Evolutionary conservation across 2,888 invertebrate species (phyloP).

Genomic region (Lapara coniferarum): DNA sequence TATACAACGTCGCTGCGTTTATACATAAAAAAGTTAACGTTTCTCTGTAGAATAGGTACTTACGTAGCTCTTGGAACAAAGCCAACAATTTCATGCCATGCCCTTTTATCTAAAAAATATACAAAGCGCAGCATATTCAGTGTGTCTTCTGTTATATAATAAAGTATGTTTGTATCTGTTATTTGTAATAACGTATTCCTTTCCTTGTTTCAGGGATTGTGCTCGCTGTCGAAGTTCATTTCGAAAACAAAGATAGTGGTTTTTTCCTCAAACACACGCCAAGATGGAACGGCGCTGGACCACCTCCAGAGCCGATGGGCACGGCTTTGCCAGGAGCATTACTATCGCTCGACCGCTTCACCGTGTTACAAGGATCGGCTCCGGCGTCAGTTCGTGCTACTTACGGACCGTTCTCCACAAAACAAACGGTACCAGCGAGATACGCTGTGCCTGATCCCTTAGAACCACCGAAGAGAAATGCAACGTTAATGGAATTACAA

Average conservation of each 20-base stretch:
- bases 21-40: constrained; percentile 63
- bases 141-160: constrained; percentile 38
- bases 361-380: constrained; percentile 95
- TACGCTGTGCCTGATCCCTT: constrained; percentile 94
- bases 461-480: constrained; percentile 85
- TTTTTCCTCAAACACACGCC: constrained; percentile 94
- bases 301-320: constrained; percentile 74
- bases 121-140: constrained; percentile 68
- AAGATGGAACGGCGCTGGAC: constrained; percentile 86
- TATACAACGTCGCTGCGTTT: constrained; percentile 47
- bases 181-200: constrained; percentile 42
- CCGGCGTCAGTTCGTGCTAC: constrained; percentile 95
- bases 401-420: constrained; percentile 97
- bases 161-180: constrained; percentile 38
- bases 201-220: constrained; percentile 85
- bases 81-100: constrained; percentile 67
- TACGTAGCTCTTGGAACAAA: constrained; percentile 61
- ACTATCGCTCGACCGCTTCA: constrained; percentile 93
- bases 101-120: constrained; percentile 67
- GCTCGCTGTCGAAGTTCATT: constrained; percentile 92
- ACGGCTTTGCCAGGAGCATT: constrained; percentile 86
- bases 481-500: constrained; percentile 83
- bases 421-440: constrained; percentile 95
- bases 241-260: constrained; percentile 95
- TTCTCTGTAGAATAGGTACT: constrained; percentile 52